A percentile compares a stretch with the other conserved stretches of the same genome.
phyloP scores from a whole-genome alignment of 1,140 invertebrate genomes.

The Procambarus virginalis region DNA sequence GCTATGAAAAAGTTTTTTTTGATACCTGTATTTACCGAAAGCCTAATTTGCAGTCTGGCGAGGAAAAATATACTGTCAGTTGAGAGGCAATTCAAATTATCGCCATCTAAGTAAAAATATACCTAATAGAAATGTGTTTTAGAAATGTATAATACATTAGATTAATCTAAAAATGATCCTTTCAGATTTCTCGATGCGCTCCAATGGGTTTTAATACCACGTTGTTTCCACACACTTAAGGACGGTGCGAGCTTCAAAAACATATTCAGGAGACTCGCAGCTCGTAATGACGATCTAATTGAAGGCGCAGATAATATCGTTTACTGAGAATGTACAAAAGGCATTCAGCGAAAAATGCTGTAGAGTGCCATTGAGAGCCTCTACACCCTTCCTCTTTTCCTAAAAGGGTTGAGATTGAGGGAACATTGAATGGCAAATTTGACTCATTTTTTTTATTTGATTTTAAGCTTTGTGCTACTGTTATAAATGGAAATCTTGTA shows the following conservation, averaged over 20 bases:
- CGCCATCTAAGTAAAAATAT: no score
- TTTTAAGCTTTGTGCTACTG: neutral
- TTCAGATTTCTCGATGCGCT: no score
- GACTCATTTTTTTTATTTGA: neutral
- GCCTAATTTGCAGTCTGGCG: no score
- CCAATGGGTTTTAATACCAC: neutral
- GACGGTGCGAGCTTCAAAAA: neutral
- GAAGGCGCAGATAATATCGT: constrained; percentile 53
- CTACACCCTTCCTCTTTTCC: constrained; percentile 33
- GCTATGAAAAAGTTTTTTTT: no score
- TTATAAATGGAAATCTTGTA: no score
- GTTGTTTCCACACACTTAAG: neutral
- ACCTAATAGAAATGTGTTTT: no score
- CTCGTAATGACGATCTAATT: constrained; percentile 43
- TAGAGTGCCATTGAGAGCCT: constrained; percentile 39
- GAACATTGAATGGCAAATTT: constrained; percentile 2
- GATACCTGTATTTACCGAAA: no score
- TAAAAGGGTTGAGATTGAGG: constrained; percentile 34
- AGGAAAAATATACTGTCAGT: no score
- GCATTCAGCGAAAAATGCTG: constrained; percentile 23
- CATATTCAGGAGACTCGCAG: constrained; percentile 13
- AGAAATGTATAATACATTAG: no score
- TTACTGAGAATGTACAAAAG: constrained; percentile 53
- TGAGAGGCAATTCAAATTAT: no score
- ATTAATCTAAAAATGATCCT: no score